Percentiles rank a stretch among this genome's conserved stretches.
Conservation (phyloP, 2,113 vertebrate genomes). For the Cephalopholis sonnerati region DNA sequence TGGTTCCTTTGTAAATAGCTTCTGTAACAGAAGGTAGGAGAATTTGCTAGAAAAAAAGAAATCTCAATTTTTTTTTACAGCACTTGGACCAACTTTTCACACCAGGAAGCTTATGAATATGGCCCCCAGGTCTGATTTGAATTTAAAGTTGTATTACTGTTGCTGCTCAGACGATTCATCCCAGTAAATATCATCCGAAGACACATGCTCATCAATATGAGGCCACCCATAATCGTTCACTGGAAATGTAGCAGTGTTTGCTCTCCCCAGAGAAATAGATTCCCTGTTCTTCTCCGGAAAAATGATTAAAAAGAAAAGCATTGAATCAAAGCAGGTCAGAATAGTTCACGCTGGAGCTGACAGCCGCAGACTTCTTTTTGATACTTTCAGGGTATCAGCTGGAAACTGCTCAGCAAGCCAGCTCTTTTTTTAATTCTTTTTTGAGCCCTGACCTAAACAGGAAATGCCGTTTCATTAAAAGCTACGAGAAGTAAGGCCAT, state of each 20-base stretch:
- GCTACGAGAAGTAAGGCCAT: constrained; percentile 21
- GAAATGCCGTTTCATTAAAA: constrained; percentile 54
- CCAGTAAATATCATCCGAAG: constrained; percentile 11
- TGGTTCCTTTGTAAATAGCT: background rate
- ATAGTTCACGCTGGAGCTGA: constrained; percentile 19
- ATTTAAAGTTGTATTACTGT: background rate
- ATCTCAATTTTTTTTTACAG: background rate
- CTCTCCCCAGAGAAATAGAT: background rate
- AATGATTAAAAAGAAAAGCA: constrained; percentile 40
- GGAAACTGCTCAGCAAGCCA: constrained; percentile 17
- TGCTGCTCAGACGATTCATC: background rate
- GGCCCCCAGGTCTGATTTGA: constrained; percentile 7
- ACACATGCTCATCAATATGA: constrained; percentile 11
- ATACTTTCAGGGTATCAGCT: constrained; percentile 30
- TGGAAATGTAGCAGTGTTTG: constrained; percentile 26
- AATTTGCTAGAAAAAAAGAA: background rate
- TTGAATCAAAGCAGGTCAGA: constrained; percentile 31
- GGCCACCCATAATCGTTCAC: constrained; percentile 11
- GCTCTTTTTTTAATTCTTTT: constrained; percentile 4
- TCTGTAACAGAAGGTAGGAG: background rate
- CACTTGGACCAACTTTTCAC: background rate
- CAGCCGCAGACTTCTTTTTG: constrained; percentile 17
- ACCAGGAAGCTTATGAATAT: background rate
- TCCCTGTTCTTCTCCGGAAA: background rate
- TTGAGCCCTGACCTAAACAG: constrained; percentile 36